Conservation (phyloP, 2,888 invertebrate genomes). For the Halocaridina rubra region DNA sequence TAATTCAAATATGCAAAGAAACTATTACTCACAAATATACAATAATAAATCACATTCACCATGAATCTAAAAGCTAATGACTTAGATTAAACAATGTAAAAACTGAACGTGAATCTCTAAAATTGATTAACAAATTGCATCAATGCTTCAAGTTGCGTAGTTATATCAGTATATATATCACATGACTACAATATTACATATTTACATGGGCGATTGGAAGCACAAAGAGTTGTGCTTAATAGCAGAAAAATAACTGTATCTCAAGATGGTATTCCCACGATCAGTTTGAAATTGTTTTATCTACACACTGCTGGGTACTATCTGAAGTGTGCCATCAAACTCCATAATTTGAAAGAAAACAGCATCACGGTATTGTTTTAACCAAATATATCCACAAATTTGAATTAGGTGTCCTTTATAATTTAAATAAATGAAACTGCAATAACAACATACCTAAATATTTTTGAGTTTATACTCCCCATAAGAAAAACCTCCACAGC, state of each 20-base stretch:
- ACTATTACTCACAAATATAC: conserved; percentile 58
- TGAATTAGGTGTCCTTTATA: too few relatives aligned
- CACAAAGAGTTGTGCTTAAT: neutral
- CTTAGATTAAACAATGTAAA: conserved; percentile 45
- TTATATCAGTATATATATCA: neutral
- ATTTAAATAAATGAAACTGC: too few relatives aligned
- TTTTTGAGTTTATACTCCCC: too few relatives aligned
- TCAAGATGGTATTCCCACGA: neutral
- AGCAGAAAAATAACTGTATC: too few relatives aligned
- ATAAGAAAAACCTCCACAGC: too few relatives aligned
- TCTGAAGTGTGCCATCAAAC: too few relatives aligned
- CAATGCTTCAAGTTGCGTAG: neutral
- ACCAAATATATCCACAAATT: too few relatives aligned
- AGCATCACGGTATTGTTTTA: too few relatives aligned
- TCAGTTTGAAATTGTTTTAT: neutral
- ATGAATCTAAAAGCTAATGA: conserved; percentile 51
- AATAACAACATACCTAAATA: too few relatives aligned
- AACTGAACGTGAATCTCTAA: conserved; percentile 26
- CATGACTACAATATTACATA: neutral
- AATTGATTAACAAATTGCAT: conserved; percentile 1
- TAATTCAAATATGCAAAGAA: conserved; percentile 46
- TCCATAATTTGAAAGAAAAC: too few relatives aligned
- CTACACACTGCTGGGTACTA: too few relatives aligned
- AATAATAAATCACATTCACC: conserved; percentile 56
- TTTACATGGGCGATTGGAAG: neutral